phyloP scores from a whole-genome alignment of 2,113 vertebrate species.

The Saccopteryx leptura region DNA sequence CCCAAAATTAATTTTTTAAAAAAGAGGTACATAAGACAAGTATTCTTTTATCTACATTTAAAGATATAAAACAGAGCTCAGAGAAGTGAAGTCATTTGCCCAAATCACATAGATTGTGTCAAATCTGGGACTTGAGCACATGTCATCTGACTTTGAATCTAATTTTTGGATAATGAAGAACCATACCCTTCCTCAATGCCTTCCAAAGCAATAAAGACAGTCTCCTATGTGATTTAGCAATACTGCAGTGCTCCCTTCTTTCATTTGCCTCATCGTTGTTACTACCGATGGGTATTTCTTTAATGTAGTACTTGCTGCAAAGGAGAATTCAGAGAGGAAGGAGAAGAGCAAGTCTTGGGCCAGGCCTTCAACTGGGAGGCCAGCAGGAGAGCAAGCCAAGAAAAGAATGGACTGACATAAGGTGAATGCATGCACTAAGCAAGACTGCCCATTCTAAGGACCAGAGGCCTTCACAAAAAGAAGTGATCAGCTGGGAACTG shows the following conservation, averaged over 20 bases:
- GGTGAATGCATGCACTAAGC: neutral
- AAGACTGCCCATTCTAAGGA: neutral
- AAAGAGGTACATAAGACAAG: neutral
- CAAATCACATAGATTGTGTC: neutral
- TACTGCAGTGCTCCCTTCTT: neutral
- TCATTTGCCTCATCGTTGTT: neutral
- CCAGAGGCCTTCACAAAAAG: neutral
- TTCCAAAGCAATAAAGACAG: neutral
- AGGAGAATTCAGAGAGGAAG: neutral
- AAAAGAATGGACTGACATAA: neutral
- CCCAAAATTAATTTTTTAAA: too few relatives aligned
- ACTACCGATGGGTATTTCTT: neutral
- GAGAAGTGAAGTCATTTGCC: neutral
- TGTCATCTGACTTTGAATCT: neutral
- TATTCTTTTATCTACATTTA: constrained; percentile 16
- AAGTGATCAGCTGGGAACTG: neutral
- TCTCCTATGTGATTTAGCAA: neutral
- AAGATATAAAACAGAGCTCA: neutral
- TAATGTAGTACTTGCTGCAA: neutral
- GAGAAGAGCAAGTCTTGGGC: neutral
- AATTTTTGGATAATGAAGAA: neutral
- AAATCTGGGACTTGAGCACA: neutral
- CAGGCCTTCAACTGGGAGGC: neutral
- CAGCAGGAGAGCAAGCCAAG: accelerated
- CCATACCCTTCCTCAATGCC: neutral